Percentiles rank a stretch among this genome's conserved stretches.
These are phyloP conservation scores for Hippolais icterina DNA, from an alignment of 2,113 vertebrate species.

Conservation along the genomic window DNA sequence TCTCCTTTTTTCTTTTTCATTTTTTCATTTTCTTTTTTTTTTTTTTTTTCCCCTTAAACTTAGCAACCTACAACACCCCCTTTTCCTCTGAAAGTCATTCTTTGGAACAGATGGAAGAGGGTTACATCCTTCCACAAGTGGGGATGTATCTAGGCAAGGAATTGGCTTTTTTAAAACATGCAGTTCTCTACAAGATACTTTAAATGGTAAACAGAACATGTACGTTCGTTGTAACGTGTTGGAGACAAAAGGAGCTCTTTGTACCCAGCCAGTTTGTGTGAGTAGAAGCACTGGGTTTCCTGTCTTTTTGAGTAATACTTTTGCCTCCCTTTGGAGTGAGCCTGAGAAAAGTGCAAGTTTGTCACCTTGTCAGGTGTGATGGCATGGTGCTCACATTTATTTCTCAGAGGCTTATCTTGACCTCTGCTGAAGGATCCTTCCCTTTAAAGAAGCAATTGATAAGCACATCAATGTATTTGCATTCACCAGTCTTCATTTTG, in stretches of 20 bases:
- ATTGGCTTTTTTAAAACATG: conserved; percentile 45
- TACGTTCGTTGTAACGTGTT: neutral
- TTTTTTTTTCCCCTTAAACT: neutral
- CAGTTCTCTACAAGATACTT: conserved; percentile 37
- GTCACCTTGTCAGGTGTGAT: neutral
- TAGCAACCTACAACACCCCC: conserved; percentile 52
- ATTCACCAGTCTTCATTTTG: neutral
- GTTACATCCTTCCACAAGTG: conserved; percentile 62
- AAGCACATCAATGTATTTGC: neutral
- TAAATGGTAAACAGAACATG: conserved; percentile 52
- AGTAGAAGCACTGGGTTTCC: neutral
- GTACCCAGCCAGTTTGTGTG: neutral
- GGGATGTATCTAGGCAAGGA: conserved; percentile 62
- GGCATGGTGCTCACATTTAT: neutral
- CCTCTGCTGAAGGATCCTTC: neutral
- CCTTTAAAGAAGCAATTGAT: neutral
- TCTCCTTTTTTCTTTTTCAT: neutral
- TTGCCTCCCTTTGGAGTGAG: neutral
- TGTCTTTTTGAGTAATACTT: neutral
- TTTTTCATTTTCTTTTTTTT: neutral
- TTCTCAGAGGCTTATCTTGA: neutral
- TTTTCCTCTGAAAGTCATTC: conserved; percentile 61
- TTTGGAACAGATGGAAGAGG: conserved; percentile 64
- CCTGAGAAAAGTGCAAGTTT: neutral
- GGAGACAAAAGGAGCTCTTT: neutral